These are phyloP conservation scores for Panagrolaimus sp. DNA, from an alignment of 1,140 invertebrate genomes.

Conservation along the genomic window DNA sequence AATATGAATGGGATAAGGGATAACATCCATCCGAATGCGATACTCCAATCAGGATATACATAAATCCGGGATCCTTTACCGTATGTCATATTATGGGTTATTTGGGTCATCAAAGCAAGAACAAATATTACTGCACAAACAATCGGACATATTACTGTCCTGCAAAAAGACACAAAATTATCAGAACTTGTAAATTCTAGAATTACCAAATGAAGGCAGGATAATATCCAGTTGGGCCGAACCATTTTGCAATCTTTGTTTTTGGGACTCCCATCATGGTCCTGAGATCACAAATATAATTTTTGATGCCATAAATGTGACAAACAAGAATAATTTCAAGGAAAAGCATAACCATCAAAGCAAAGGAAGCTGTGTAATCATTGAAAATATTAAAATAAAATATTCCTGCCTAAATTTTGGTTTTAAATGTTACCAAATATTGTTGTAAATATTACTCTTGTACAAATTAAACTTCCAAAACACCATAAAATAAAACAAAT, in stretches of 20 bases:
- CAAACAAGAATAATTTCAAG: conserved; percentile 37
- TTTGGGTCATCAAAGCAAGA: conserved; percentile 28
- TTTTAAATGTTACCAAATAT: not conserved
- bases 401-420: conserved; percentile 35
- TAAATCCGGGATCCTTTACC: conserved; percentile 36
- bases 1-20: conserved; percentile 29
- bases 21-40: conserved; percentile 32
- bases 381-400: conserved; percentile 47
- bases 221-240: conserved; percentile 34
- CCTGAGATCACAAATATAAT: conserved; percentile 30
- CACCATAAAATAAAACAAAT: conserved; percentile 32
- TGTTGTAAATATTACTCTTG: conserved; percentile 16
- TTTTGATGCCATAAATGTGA: conserved; percentile 39
- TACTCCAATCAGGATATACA: conserved; percentile 28
- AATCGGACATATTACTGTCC: too few species aligned
- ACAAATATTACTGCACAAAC: too few species aligned
- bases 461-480: conserved; percentile 28
- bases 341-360: conserved; percentile 37
- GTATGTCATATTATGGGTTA: conserved; percentile 27
- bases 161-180: conserved; percentile 23
- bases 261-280: conserved; percentile 34
- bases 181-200: not conserved
- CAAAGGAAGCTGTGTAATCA: conserved; percentile 40
- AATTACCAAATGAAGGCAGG: conserved; percentile 31
- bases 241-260: conserved; percentile 21